These are phyloP conservation scores for Ischnura elegans DNA, from an alignment of 2,888 invertebrate genomes.

Conservation along the genomic window DNA sequence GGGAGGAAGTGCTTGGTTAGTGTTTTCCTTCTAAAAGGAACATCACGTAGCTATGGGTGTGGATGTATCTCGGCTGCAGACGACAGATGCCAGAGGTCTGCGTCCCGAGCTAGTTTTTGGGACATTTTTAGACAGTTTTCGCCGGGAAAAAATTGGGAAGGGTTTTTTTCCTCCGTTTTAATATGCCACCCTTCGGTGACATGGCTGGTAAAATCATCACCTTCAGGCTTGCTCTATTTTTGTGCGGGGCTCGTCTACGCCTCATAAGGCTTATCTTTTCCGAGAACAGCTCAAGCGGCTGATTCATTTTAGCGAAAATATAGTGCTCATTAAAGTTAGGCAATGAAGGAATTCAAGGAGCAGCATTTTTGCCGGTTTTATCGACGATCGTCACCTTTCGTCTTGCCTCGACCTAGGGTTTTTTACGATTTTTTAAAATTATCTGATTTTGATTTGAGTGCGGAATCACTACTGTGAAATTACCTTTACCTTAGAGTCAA, in stretches of 20 bases:
- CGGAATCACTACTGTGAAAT: too few relatives aligned
- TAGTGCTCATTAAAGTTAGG: too few relatives aligned
- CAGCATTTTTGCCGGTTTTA: too few relatives aligned
- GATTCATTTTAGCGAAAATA: too few relatives aligned
- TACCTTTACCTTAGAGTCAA: too few relatives aligned
- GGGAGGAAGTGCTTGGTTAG: too few relatives aligned
- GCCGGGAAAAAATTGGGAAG: not conserved
- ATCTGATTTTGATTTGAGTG: too few relatives aligned
- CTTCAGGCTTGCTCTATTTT: not conserved
- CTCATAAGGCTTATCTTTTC: not conserved
- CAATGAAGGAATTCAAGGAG: too few relatives aligned
- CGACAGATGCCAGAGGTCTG: slow-evolving; percentile 43
- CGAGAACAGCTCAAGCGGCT: not conserved
- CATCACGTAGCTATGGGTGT: not conserved
- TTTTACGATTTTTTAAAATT: too few relatives aligned
- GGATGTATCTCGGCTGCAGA: not conserved
- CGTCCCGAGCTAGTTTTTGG: not conserved
- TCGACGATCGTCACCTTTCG: too few relatives aligned
- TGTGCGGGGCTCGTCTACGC: not conserved
- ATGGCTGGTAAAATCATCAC: not conserved
- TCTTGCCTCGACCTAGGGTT: too few relatives aligned
- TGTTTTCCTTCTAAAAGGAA: too few relatives aligned
- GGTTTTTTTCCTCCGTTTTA: not conserved
- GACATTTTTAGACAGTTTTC: slow-evolving; percentile 27
- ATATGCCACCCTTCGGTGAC: not conserved